Evolutionary conservation across 2,113 vertebrate species (phyloP).

Genomic region (Lota lota): DNA sequence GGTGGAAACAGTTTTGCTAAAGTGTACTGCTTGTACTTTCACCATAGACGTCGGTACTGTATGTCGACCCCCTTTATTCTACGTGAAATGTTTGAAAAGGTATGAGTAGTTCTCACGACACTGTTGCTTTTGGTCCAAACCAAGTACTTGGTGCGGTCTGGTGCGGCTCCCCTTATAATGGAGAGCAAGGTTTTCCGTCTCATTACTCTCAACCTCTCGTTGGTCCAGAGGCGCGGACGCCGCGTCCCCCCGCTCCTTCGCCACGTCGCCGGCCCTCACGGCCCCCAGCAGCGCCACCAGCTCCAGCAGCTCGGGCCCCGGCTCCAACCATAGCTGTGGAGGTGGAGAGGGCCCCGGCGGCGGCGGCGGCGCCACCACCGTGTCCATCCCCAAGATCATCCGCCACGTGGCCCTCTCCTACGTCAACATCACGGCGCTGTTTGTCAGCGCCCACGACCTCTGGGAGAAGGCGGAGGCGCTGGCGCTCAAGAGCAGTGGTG

Average conservation of each 20-base stretch:
- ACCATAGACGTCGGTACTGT: too few relatives aligned
- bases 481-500: constrained; percentile 80
- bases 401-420: constrained; percentile 84
- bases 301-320: constrained; percentile 68
- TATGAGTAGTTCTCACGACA: too few relatives aligned
- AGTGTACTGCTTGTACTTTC: too few relatives aligned
- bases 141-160: too few relatives aligned
- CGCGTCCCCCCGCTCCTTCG: neutral
- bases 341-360: constrained; percentile 12
- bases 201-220: neutral
- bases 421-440: constrained; percentile 84
- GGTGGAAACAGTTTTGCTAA: too few relatives aligned
- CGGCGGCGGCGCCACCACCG: constrained; percentile 24
- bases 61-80: too few relatives aligned
- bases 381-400: constrained; percentile 77
- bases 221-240: neutral
- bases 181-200: too few relatives aligned
- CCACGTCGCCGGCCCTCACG: neutral
- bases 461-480: constrained; percentile 90
- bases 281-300: constrained; percentile 74
- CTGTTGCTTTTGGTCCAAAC: too few relatives aligned
- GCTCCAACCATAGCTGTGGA: constrained; percentile 60
- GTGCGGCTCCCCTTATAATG: too few relatives aligned
- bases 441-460: constrained; percentile 82
- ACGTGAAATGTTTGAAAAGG: too few relatives aligned